Evolutionary conservation across 2,888 invertebrate species (phyloP).

Genomic region (Tromatobia lineatoria): DNA sequence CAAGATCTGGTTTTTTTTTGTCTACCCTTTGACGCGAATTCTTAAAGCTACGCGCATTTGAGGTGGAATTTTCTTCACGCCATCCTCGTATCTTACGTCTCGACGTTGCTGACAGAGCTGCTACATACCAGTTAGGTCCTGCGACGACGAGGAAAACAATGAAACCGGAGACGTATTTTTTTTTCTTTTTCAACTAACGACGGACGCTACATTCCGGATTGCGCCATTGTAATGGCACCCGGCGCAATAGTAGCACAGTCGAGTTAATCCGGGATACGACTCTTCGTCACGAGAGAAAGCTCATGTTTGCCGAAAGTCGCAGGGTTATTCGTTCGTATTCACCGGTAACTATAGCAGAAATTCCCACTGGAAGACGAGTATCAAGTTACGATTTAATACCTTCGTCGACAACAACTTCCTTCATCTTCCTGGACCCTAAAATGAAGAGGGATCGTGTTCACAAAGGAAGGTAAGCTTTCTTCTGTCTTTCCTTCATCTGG

Average conservation of each 20-base stretch:
- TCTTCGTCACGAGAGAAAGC: conserved; percentile 6
- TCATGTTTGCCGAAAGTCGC: background rate
- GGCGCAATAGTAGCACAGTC: background rate
- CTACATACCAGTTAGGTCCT: conserved; percentile 2
- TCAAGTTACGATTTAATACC: conserved; percentile 20
- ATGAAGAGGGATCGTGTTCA: too few species aligned
- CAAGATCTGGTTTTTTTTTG: background rate
- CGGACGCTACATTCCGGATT: conserved; percentile 18
- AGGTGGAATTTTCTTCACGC: conserved; percentile 8
- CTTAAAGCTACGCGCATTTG: conserved; percentile 1
- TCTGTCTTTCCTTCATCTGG: too few species aligned
- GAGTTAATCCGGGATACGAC: conserved; percentile 25
- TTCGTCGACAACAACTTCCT: background rate
- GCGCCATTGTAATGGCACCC: conserved; percentile 17
- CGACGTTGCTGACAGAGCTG: background rate
- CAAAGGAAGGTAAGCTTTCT: too few species aligned
- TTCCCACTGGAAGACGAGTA: background rate
- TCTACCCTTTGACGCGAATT: conserved; percentile 13
- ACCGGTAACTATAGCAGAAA: background rate
- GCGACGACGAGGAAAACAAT: background rate
- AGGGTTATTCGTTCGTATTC: conserved; percentile 17
- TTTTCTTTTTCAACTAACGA: conserved; percentile 32
- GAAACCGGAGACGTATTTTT: conserved; percentile 16
- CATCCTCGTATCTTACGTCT: background rate
- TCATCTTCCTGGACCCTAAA: too few species aligned